phyloP scores from a whole-genome alignment of 2,888 invertebrate species.

The Cosmorhoe ocellata region DNA sequence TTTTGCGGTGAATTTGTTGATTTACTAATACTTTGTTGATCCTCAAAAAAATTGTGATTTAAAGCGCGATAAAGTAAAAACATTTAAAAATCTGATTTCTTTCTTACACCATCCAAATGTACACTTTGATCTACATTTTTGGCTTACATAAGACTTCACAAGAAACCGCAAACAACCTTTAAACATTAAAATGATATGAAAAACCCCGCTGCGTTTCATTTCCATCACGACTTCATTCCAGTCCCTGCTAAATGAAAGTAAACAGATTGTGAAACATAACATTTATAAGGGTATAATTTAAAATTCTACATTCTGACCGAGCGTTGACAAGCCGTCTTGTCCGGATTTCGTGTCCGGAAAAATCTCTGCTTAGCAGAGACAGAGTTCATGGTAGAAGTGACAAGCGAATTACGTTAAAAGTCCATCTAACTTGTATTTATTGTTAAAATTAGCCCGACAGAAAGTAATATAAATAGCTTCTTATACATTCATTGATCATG shows the following conservation, averaged over 20 bases:
- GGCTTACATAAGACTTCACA: too few relatives aligned
- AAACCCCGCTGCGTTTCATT: slow-evolving; percentile 12
- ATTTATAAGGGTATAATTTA: slow-evolving; percentile 46
- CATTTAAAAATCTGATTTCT: too few relatives aligned
- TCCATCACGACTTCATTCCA: slow-evolving; percentile 18
- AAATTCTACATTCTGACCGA: slow-evolving; percentile 38
- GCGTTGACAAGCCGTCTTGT: slow-evolving; percentile 42
- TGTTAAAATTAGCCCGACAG: too few relatives aligned
- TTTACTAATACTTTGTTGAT: not conserved
- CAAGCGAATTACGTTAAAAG: not conserved
- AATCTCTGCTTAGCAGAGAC: slow-evolving; percentile 21
- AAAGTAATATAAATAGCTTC: too few relatives aligned
- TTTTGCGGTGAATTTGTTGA: slow-evolving; percentile 17
- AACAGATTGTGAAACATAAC: slow-evolving; percentile 39
- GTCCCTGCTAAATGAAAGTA: slow-evolving; percentile 30
- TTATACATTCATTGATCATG: too few relatives aligned
- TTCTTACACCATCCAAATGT: too few relatives aligned
- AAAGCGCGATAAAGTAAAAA: too few relatives aligned
- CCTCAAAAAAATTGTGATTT: too few relatives aligned
- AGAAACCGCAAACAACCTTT: slow-evolving; percentile 12
- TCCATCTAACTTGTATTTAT: too few relatives aligned
- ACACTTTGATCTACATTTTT: too few relatives aligned
- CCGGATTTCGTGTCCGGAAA: slow-evolving; percentile 39
- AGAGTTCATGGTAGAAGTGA: slow-evolving; percentile 7
- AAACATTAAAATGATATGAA: slow-evolving; percentile 10